Base-by-base conservation (phyloP, 2,888 invertebrate species). In the Toxonevra muliebris region DNA sequence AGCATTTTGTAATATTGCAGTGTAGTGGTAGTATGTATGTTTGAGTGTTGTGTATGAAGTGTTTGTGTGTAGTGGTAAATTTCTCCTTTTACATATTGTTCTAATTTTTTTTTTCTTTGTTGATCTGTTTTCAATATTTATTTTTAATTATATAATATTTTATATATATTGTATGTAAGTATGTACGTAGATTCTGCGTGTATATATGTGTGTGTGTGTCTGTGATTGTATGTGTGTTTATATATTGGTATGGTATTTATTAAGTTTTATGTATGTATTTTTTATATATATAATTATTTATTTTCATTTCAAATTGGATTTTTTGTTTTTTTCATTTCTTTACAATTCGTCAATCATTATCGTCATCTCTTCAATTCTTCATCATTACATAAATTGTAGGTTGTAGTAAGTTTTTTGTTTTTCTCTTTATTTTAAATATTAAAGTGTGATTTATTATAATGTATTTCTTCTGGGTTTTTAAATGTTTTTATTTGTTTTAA, bases 381-480 rank as follows among this genome's bases (percentile, higher is more conserved):
- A 41, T 58, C 30, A 58, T 58, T 58, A 58, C 19, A 41, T 58
- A 41, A 58, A 13, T 58, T 58, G n/a, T 41, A 15, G 17, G 43
- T 42, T 60, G 20, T 50, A 48, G 19, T 61, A 55, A 66, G 53
- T 61, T 66, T 58, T 43, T 43, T 54, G 30, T 55, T 50, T 43
- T 65, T 67, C 53, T 53, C 43, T 65, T 64, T 54, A 50, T 64
- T 64, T 61, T 68, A 59, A 61, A 57, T 63, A 68, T 69, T 65
- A 66, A 60, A 62, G 67, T 65, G 67, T 69, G 69, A 70, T 70
- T 61, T 53, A 69, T 61, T 61, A 61, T 61, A 65, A 57, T 61
- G 54, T 65, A 20, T 30, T 30, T 30, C 30, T 2, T 66, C 30
- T 66, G 52, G 48, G 30, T 57, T 55, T 50, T 45, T 59, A 9